Evolutionary conservation across 2,888 invertebrate species (phyloP), one percentile per base, ranked within the genome.

Genomic region (Resseliella maxima): DNA sequence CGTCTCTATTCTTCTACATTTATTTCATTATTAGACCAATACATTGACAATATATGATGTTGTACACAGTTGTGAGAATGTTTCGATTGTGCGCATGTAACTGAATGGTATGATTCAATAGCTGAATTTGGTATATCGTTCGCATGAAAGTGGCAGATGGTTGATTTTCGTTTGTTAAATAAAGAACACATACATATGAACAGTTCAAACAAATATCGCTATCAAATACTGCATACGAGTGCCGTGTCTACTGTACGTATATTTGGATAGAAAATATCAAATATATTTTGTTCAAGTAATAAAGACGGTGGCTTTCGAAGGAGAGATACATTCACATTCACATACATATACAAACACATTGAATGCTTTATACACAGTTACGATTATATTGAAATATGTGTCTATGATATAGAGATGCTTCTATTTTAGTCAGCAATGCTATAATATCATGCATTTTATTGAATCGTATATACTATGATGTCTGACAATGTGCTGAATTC

Each of bases 1-100:
- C 83, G 83, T 83, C 38, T 83, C 83, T 83, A 83, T 83, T 83
- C 38, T 83, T 72, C 10, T 72, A 72, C 72, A 35, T 72, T 72
- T 72, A 83, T 38, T n/a, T 38, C 36, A n/a, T 83, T 83, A 83
- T 83, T 83, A 83, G 83, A 83, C 83, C 83, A 83, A 83, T 83
- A 83, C 83, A 83, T 35, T 24, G 64, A 72, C 31, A 72, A 2
- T 6, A 54, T 6, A n/a, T 54, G 18, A 12, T 41, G 41, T 41
- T 54, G 54, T 36, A 81, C 36, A 81, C 21, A 12, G 12, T 12
- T 24, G 24, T 24, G n/a, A 15, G 15, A 31, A 31, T 72, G 72
- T 5, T 2, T 72, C 35, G 72, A 72, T 72, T 72, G 31, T 72
- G 72, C 72, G 72, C 72, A 72, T 72, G 18, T 31, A 72, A 35